Evolutionary conservation across 2,113 vertebrate species (phyloP), one percentile per base, ranked within the genome.

Genomic region (Sapayoa aenigma): DNA sequence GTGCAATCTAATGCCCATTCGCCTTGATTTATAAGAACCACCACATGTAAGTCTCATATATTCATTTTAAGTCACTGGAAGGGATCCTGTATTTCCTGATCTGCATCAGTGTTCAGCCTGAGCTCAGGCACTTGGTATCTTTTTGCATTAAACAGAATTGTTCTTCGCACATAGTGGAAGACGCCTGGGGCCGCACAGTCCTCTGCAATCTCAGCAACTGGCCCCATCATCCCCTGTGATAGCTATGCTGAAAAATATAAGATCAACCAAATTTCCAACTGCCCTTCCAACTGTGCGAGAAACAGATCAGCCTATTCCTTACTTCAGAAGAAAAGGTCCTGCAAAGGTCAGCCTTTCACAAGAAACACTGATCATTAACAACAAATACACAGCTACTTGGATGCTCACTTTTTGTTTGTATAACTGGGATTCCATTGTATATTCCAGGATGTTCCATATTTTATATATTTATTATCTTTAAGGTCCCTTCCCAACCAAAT

Each of bases 121-220:
- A 91, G 80, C 22, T 69, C 6, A 17, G 41, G 52, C 85, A 37
- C 5, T 33, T 30, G 23, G 23, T 58, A 21, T 41, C 27, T 31
- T 84, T 63, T 50, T 80, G n/a, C 46, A 84, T 91, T 87, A 62
- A 85, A 37, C 28, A 49, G 41, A 76, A 84, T 73, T n/a, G 33
- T 35, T 66, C 62, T 83, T 95, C 0, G 0, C 94, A 91, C 89
- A 31, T 9, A 72, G 39, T 41, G 65, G 65, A 86, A 76, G 89
- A 37, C 24, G 80, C 89, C 93, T 44, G 86, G 53, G 76, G 96
- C 89, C 5, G 1, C 47, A 14, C 35, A 87, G 84, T 91, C 94
- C 86, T 74, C 30, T 49, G 78, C 76, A 23, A 93, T 89, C 80
- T 90, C 88, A 80, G 88, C 79, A 88, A 92, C 33, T 12, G 16